These are phyloP conservation scores for Sula dactylatra DNA, from an alignment of 2,113 vertebrate genomes.

Conservation along the genomic window DNA sequence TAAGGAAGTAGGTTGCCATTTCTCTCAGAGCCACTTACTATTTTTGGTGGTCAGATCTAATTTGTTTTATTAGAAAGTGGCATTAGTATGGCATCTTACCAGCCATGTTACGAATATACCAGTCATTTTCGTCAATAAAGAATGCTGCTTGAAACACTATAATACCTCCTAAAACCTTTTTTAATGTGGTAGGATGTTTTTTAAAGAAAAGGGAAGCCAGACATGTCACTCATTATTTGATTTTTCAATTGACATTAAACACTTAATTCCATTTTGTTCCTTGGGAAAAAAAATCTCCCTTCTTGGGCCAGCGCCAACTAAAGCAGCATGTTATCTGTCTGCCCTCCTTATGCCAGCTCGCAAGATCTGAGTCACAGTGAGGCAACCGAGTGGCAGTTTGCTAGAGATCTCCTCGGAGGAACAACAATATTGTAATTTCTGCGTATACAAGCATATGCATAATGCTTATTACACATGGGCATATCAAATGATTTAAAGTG, in stretches of 20 bases:
- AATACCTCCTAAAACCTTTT: background rate
- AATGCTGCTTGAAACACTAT: background rate
- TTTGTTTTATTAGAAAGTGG: background rate
- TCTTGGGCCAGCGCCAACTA: background rate
- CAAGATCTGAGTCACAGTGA: background rate
- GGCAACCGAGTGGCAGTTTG: background rate
- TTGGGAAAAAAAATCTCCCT: background rate
- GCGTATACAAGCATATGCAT: background rate
- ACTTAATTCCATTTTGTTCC: background rate
- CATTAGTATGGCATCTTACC: background rate
- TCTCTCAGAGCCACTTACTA: background rate
- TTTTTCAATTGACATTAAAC: slow-evolving; percentile 10
- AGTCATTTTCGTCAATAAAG: background rate
- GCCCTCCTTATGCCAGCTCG: background rate
- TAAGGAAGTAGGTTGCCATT: background rate
- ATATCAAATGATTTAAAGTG: background rate
- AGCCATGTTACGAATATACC: background rate
- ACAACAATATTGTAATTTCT: background rate
- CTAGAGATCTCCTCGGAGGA: background rate
- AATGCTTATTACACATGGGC: background rate
- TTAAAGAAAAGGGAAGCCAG: background rate
- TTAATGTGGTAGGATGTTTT: background rate
- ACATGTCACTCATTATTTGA: background rate
- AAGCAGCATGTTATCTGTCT: slow-evolving; percentile 1
- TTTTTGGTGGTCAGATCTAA: background rate